Evolutionary conservation across 2,797 vertebrate genomes (phyloP).

Genomic region (Arrhamphus sclerolepis): DNA sequence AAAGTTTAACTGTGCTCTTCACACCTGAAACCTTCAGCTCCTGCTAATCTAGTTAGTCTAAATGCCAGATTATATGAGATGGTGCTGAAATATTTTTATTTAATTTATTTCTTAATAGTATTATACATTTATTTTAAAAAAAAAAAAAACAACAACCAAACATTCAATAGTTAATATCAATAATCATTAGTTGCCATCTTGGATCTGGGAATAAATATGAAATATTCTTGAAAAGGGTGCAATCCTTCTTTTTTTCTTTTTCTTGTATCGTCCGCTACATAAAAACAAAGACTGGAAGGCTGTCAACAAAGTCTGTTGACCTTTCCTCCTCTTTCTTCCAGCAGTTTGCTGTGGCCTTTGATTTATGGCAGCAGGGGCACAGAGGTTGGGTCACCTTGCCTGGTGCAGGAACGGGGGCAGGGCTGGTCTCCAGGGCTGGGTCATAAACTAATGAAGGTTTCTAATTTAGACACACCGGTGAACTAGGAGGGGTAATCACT

Average conservation of each 20-base stretch:
- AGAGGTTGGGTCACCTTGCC: constrained; percentile 74
- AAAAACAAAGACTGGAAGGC: constrained; percentile 72
- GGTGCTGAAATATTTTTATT: too few relatives aligned
- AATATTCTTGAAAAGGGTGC: constrained; percentile 7
- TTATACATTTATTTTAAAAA: too few relatives aligned
- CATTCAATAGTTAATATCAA: too few relatives aligned
- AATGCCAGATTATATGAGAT: constrained; percentile 4
- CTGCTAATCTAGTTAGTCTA: not conserved
- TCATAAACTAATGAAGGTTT: constrained; percentile 87
- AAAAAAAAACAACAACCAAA: too few relatives aligned
- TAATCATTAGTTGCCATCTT: not conserved
- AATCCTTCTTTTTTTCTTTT: not conserved
- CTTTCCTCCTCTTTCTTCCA: constrained; percentile 78
- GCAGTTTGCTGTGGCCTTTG: constrained; percentile 70
- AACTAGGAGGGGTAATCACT: constrained; percentile 80
- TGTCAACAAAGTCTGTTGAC: constrained; percentile 81
- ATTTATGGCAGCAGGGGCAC: constrained; percentile 72
- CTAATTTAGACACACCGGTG: constrained; percentile 82
- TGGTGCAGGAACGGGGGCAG: constrained; percentile 58
- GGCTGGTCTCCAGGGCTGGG: constrained; percentile 68
- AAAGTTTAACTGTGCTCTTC: constrained; percentile 10
- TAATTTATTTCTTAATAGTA: too few relatives aligned
- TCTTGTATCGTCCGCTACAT: constrained; percentile 49
- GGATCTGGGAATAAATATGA: constrained; percentile 17
- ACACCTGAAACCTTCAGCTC: constrained; percentile 15